Evolutionary conservation across 2,113 vertebrate species (phyloP), one percentile per base, ranked within the genome.

Genomic region (Macroglossus sobrinus): DNA sequence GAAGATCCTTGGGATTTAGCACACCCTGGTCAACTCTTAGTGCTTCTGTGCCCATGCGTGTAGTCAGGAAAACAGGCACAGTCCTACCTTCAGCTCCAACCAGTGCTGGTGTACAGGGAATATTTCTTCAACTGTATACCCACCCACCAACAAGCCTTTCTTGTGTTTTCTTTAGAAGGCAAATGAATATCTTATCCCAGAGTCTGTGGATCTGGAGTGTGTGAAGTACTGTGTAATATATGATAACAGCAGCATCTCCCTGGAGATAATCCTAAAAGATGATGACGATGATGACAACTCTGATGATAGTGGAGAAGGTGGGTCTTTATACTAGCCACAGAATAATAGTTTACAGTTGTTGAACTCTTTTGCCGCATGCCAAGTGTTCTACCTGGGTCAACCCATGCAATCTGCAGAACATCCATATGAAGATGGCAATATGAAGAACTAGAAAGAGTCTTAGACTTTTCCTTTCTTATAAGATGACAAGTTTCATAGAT

Each of bases 221-320:
- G 98, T 99, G 98, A 98, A 96, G 3, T 98, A 99, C 75, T 98
- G 99, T 28, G 98, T 99, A 88, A 98, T 99, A 10, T 99, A 99
- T 13, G 99, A 99, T 76, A 96, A 92, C 0, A 95, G 85, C 71
- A 99, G 98, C 6, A 96, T 92, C 64, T 96, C 89, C 12, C 61
- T 99, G 88, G 93, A 98, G 26, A 0, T 86, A 0, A 0, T 35
- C 5, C 71, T 88, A 10, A 30, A 3, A 55, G 55, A 92, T 1
- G 76, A 97, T 0, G 22, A 97, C 1, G 24, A 79, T 3, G 85
- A 78, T 0, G 24, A 78, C 7, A 18, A 69, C 14, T 5, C 28
- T 28, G 75, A 84, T 0, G 2, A 28, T 4, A 5, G 2, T 1
- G 1, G 1, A 22, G 11, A 2, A 43, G 71, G 97, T 96, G 35